Evolutionary conservation across 2,888 invertebrate species (phyloP), one percentile per base, ranked within the genome.

Genomic region (Barypeithes pellucidus): DNA sequence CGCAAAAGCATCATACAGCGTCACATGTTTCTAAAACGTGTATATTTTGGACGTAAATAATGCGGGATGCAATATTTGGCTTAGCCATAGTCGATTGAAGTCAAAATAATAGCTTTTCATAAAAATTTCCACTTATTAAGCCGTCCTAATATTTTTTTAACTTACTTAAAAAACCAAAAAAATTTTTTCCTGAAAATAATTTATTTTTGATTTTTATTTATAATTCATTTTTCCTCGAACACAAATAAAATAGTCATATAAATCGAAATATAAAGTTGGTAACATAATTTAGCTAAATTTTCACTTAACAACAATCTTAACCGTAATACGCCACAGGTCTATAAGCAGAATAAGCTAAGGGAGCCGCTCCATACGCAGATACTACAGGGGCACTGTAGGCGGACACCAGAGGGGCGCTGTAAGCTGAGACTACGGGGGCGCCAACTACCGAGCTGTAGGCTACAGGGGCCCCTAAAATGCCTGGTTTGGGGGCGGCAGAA

Each of bases 401-500:
- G 22, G 74, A 43, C 5, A 62, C 61, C 2, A 67, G 41, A 1
- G 67, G 61, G 11, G 61, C 22, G 18, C 43, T 24, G 45, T 62
- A 62, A 11, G 74, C 54, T 9, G 67, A 75, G 11, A 69, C 76
- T 22, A 69, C 61, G 9, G 76, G 66, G 14, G 72, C 69, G 5
- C 50, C 33, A 16, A 67, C 67, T n/a, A 70, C 12, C 0, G 75
- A 61, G 36, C 75, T 72, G 67, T 77, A 76, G 11, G 73, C 76
- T 14, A 69, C 43, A 5, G 52, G 52, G 14, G 29, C 52, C 29
- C 60, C 65, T 52, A 65, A 39, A 7, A 74, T 39, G 67, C 72
- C 72, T 11, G 77, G 76, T 22, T 71, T 73, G 45, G 77, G 73
- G 16, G 66, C 60, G n/a, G 73, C 75, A 16, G 39, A 72, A 18